Base-by-base conservation (phyloP, 2,888 invertebrate genomes). In the Pocota personata region DNA sequence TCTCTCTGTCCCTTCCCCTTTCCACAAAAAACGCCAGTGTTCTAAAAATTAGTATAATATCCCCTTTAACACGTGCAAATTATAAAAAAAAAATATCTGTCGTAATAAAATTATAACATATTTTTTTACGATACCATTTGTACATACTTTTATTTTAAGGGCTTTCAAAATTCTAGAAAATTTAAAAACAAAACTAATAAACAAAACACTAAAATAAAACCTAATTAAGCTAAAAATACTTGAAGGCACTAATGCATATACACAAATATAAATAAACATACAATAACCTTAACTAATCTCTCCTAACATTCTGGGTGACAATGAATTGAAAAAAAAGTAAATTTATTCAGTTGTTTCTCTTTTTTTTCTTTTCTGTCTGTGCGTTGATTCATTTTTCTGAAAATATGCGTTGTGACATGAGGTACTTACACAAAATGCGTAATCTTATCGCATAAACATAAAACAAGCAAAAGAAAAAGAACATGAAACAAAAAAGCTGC, bases 391-490 rank as follows among this genome's bases (percentile, higher is more conserved):
- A 14, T 57, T 32, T 50, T 46, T 64, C 10, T 43, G 43, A 46
- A 27, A 64, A 46, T 64, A 21, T 66, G 48, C 48, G 66, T 58
- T 21, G 24, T 35, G 66, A 35, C 50, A 66, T 50, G 35, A 21
- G n/a, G 69, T 57, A 57, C 55, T 43, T 32, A 46, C 32, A 66
- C 21, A 43, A 24, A 66, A 55, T 46, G 32, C 62, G 55, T 57
- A 75, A 75, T 57, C 64, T 75, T 75, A 75, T 66, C 75, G 21
- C 75, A 52, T 21, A 52, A 43, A 40, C 19, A 27, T n/a, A 24
- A 30, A 52, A 64, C 1, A 6, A n/a, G n/a, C n/a, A n/a, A n/a
- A n/a, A 37, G 1, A 2, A 40, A n/a, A 5, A 40, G 14, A 40
- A 40, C 7, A 14, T 19, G 10, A 67, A 52, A 52, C 52, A 55